These are phyloP conservation scores for Barbus barbus DNA, from an alignment of 2,113 vertebrate genomes.

Conservation along the genomic window DNA sequence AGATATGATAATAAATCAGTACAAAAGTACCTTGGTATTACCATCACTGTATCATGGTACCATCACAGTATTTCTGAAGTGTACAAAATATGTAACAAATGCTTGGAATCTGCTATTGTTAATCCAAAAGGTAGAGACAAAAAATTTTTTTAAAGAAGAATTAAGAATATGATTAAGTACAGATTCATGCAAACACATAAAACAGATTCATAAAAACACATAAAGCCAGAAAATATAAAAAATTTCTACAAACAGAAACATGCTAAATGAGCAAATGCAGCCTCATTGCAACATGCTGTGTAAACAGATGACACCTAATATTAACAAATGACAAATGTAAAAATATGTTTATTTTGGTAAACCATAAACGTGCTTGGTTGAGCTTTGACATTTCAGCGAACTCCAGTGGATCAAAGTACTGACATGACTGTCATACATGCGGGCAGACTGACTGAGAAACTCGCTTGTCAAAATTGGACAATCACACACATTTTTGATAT, in stretches of 20 bases:
- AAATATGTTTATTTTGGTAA: not conserved
- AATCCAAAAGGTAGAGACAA: not conserved
- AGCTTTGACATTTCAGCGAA: not conserved
- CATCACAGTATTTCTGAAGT: no score
- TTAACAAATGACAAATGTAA: constrained; percentile 4
- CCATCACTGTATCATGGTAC: not conserved
- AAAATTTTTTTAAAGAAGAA: no score
- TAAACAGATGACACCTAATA: not conserved
- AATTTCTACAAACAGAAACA: not conserved
- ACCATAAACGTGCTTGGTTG: not conserved
- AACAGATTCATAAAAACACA: constrained; percentile 12
- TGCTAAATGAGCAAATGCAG: not conserved
- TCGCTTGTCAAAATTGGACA: not conserved
- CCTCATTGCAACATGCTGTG: not conserved
- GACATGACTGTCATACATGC: not conserved
- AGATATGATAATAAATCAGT: not conserved
- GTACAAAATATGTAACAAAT: not conserved
- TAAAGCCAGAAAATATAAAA: constrained; percentile 16
- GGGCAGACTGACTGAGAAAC: not conserved
- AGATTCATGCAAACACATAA: constrained; percentile 20
- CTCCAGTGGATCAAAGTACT: not conserved
- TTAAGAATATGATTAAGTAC: not conserved
- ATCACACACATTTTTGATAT: not conserved
- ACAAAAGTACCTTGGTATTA: not conserved
- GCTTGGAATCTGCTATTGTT: not conserved